A percentile compares a stretch with the other conserved stretches of the same genome.
Evolutionary conservation across 2,797 vertebrate species (phyloP).

Genomic region (Platyrinchus mystaceus): DNA sequence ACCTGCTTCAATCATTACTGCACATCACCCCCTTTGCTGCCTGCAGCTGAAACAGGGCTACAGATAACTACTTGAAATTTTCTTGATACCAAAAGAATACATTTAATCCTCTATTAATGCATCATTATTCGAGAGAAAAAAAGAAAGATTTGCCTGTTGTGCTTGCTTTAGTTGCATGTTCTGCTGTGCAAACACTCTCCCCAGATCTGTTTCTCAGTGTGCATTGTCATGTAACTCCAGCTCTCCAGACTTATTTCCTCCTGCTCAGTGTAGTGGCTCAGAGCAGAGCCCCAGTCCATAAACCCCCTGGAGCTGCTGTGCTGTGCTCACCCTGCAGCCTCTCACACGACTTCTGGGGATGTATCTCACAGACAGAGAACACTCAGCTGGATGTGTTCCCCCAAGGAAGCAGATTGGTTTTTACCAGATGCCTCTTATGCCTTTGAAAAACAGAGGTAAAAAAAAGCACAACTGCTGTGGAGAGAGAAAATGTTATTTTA

Average conservation of each 20-base stretch:
- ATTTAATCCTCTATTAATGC: not conserved
- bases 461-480: not conserved
- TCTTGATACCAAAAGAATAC: not conserved
- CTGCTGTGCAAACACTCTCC: not conserved
- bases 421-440: not conserved
- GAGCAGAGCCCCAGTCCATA: not conserved
- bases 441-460: not conserved
- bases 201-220: not conserved
- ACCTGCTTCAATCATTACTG: conserved; percentile 26
- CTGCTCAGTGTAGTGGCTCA: not conserved
- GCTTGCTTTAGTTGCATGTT: not conserved
- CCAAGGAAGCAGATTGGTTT: not conserved
- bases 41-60: conserved; percentile 30
- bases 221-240: not conserved
- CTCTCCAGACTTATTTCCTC: not conserved
- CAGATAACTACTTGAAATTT: not conserved
- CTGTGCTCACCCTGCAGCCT: not conserved
- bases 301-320: not conserved
- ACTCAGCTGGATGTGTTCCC: not conserved
- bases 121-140: not conserved
- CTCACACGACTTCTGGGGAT: not conserved
- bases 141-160: not conserved
- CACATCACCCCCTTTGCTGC: conserved; percentile 10
- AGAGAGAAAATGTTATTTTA: not conserved
- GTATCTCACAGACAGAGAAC: not conserved